Percentiles rank a stretch among this genome's conserved stretches.
These are phyloP conservation scores for Scylla paramamosain DNA, from an alignment of 1,140 invertebrate genomes.

Conservation along the genomic window DNA sequence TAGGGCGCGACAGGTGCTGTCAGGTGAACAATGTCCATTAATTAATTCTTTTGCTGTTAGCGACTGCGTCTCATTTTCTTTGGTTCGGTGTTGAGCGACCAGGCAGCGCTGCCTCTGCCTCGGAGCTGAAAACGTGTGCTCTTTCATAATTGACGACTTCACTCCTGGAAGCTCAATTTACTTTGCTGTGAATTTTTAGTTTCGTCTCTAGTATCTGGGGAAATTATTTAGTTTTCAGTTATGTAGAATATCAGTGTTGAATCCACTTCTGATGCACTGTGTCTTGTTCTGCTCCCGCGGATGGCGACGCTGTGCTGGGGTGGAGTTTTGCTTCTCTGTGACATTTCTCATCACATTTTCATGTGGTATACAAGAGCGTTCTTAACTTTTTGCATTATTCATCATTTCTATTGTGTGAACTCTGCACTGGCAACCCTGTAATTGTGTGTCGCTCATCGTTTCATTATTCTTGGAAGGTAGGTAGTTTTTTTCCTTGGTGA, in stretches of 20 bases:
- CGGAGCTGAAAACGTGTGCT: not conserved
- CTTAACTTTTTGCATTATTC: not conserved
- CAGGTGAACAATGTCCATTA: slow-evolving; percentile 11
- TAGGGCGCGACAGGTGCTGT: not conserved
- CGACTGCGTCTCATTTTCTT: slow-evolving; percentile 2
- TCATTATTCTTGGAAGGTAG: not conserved
- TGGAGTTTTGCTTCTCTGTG: not conserved
- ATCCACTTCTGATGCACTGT: not conserved
- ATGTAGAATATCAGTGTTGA: not conserved
- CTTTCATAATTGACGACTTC: not conserved
- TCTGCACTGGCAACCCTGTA: not conserved
- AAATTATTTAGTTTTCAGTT: too few species aligned
- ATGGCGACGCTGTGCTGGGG: not conserved
- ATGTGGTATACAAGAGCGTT: not conserved
- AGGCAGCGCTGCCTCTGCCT: not conserved
- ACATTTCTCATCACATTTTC: not conserved
- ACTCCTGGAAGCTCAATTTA: not conserved
- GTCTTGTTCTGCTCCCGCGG: not conserved
- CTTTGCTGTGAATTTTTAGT: not conserved
- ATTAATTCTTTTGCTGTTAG: not conserved
- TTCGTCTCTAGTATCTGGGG: too few species aligned
- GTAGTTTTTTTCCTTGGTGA: not conserved
- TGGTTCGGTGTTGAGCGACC: not conserved
- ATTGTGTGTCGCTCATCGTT: not conserved
- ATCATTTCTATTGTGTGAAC: not conserved